phyloP scores from a whole-genome alignment of 2,888 invertebrate genomes.

The Embidobia sp. region DNA sequence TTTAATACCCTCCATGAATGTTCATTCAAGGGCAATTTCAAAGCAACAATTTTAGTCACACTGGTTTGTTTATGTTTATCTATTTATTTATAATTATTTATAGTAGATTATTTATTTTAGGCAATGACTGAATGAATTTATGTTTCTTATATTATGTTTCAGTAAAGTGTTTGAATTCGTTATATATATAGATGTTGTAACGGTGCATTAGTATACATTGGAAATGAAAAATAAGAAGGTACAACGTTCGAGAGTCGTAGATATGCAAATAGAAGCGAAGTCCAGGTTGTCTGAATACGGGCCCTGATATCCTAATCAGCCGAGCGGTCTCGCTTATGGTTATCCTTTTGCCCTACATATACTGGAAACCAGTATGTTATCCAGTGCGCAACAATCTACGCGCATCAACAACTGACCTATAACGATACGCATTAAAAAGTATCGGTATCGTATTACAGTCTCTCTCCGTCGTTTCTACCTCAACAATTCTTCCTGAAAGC shows the following conservation, averaged over 20 bases:
- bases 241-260: conserved; percentile 2
- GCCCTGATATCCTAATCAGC: conserved; percentile 51
- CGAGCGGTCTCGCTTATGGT: conserved; percentile 40
- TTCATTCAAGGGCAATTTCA: too few species aligned
- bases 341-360: conserved; percentile 62
- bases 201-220: background rate
- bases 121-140: too few species aligned
- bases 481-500: too few species aligned
- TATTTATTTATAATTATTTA: too few species aligned
- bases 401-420: conserved; percentile 64
- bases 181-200: conserved; percentile 11
- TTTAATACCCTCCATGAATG: too few species aligned
- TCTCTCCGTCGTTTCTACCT: too few species aligned
- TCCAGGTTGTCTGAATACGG: conserved; percentile 23
- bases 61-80: too few species aligned
- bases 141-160: too few species aligned
- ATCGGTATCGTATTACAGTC: conserved; percentile 28
- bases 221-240: conserved; percentile 12
- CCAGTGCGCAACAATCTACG: conserved; percentile 60
- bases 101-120: too few species aligned
- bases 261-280: conserved; percentile 36
- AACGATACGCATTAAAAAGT: conserved; percentile 56
- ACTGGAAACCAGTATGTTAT: conserved; percentile 55
- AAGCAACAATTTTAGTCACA: too few species aligned
- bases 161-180: too few species aligned